Evolutionary conservation across 2,797 vertebrate genomes (phyloP).

Genomic region (Melanotaenia parkinsoni): DNA sequence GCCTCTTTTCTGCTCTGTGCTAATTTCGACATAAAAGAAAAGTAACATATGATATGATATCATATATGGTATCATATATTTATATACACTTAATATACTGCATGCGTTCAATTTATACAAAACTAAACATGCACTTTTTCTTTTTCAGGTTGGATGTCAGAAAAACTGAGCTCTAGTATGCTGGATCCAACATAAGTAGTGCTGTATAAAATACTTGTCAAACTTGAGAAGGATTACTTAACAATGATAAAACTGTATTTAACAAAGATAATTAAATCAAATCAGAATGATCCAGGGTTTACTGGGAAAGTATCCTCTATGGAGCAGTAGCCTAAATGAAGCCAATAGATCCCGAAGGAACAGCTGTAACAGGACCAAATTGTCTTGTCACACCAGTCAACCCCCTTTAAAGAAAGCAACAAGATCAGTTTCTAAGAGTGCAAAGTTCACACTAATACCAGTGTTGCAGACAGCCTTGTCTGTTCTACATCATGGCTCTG

Average conservation of each 20-base stretch:
- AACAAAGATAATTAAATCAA: background rate
- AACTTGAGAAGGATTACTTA: background rate
- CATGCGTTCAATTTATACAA: too few relatives aligned
- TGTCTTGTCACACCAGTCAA: constrained; percentile 4
- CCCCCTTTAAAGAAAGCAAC: constrained; percentile 14
- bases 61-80: too few relatives aligned
- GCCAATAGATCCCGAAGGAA: constrained; percentile 1
- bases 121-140: background rate
- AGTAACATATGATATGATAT: background rate
- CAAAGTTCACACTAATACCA: constrained; percentile 20
- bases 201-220: background rate
- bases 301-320: background rate
- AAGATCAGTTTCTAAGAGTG: constrained; percentile 28
- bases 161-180: too few relatives aligned
- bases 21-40: background rate
- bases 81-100: too few relatives aligned
- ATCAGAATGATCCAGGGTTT: background rate
- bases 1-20: constrained; percentile 33
- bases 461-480: constrained; percentile 13
- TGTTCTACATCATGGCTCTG: constrained; percentile 25
- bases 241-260: background rate
- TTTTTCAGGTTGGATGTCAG: too few relatives aligned
- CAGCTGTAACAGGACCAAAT: constrained; percentile 7
- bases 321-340: background rate
- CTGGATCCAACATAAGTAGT: too few relatives aligned